Base-by-base conservation (phyloP, 2,113 vertebrate species). In the Noturus placidus region DNA sequence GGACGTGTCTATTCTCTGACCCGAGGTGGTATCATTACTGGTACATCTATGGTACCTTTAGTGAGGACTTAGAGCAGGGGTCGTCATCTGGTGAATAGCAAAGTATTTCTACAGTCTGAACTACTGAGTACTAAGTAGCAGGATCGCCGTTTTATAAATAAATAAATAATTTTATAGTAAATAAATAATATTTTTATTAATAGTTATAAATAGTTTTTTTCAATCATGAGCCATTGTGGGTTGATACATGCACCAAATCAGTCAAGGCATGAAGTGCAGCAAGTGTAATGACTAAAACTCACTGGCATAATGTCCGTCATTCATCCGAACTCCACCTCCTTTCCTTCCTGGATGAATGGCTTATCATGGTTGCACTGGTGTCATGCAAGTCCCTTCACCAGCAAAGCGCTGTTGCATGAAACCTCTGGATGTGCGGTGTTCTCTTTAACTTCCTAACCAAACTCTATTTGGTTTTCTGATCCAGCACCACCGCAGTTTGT, bases 401-500 rank as follows among this genome's bases (percentile, higher is more conserved):
- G 85, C 27, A 72, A 84, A 33, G 65, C 59, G 38, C 38, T 10
- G 52, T 35, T 87, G 90, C 91, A 92, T 91, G 91, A 86, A 84
- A 70, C 59, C 82, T 84, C 65, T 15, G 86, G 46, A 77, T 87
- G 83, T 86, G 33, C 69, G 69, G 63, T 33, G 46, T 52, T 42
- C 70, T 82, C 13, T 82, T 38, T 59, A 38, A 14, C 19, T 17
- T 56, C 59, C 70, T 89, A 83, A 90, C 38, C 30, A 13, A 22
- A 0, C 7, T 46, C 30, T 65, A 1, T 90, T 72, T 87, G 69
- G 5, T 85, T 89, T 61, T 78, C 63, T 91, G 89, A 89, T 94
- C 87, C 95, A 99, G 98, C 98, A 89, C 96, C 98, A 25, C 98
- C 98, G 54, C 98, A 99, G 93, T 99, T 99, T 94, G 97, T 99